Conservation (phyloP, 2,113 vertebrate genomes). For the Pachypanchax playfairii region DNA sequence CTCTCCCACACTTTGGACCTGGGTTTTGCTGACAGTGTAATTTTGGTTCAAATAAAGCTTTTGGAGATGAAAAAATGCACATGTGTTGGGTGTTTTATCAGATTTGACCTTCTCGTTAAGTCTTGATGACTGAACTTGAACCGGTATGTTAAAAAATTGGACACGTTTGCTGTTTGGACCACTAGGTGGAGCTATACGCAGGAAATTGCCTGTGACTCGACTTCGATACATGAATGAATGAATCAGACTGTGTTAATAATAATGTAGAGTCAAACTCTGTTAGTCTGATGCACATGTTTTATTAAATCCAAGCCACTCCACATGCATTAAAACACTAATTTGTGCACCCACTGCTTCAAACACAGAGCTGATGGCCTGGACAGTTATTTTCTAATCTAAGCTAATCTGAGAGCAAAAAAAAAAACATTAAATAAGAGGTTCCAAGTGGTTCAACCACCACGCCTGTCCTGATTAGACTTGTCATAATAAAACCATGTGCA, state of each 20-base stretch:
- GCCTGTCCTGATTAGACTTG: constrained; percentile 65
- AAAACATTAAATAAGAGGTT: constrained; percentile 37
- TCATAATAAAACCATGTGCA: constrained; percentile 75
- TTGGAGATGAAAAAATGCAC: constrained; percentile 12
- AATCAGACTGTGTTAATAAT: not conserved
- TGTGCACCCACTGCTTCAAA: constrained; percentile 9
- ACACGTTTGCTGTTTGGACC: constrained; percentile 34
- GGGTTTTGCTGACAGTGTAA: constrained; percentile 33
- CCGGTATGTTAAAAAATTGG: not conserved
- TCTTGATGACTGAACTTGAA: not conserved
- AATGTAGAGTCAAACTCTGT: constrained; percentile 1
- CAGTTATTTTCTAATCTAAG: constrained; percentile 31
- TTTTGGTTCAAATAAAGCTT: constrained; percentile 31
- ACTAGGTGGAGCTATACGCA: constrained; percentile 61
- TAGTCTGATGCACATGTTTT: constrained; percentile 5
- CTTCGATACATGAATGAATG: constrained; percentile 4
- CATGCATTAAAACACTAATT: not conserved
- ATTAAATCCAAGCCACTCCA: constrained; percentile 3
- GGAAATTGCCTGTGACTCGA: constrained; percentile 9
- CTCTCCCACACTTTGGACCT: constrained; percentile 75
- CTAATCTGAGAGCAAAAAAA: constrained; percentile 26
- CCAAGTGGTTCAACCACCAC: constrained; percentile 46
- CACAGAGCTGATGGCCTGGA: constrained; percentile 10
- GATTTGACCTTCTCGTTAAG: not conserved
- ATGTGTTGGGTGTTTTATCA: constrained; percentile 1